Conservation (phyloP, 2,888 invertebrate species). For the Syritta pipiens region DNA sequence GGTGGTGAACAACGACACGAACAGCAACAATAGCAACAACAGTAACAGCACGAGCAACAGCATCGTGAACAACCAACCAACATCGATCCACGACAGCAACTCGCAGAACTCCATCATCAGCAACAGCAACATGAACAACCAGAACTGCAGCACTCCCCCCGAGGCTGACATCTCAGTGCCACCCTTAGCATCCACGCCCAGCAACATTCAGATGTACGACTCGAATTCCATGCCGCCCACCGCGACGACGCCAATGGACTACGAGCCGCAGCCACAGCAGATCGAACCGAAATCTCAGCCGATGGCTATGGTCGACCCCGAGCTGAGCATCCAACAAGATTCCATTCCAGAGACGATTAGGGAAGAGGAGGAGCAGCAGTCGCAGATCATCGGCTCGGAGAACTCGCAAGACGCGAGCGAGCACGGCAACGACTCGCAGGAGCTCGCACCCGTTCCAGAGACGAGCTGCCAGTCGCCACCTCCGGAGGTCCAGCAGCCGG, state of each 20-base stretch:
- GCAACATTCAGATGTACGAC: slow-evolving; percentile 72
- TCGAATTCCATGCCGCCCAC: slow-evolving; percentile 75
- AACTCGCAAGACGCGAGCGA: slow-evolving; percentile 61
- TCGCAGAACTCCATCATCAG: slow-evolving; percentile 78
- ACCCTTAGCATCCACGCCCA: slow-evolving; percentile 46
- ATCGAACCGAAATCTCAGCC: slow-evolving; percentile 36
- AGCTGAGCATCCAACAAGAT: slow-evolving; percentile 43
- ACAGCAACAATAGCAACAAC: slow-evolving; percentile 77
- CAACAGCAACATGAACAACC: slow-evolving; percentile 65
- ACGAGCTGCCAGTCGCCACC: slow-evolving; percentile 25
- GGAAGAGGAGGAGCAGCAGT: slow-evolving; percentile 54
- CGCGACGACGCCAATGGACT: slow-evolving; percentile 68
- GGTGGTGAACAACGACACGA: slow-evolving; percentile 73
- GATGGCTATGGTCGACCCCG: slow-evolving; percentile 18
- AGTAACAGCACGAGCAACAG: slow-evolving; percentile 78
- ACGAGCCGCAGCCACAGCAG: slow-evolving; percentile 58
- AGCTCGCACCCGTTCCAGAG: slow-evolving; percentile 36
- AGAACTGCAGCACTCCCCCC: slow-evolving; percentile 59
- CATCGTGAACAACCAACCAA: slow-evolving; percentile 79
- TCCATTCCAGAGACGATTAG: slow-evolving; percentile 56
- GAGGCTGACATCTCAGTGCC: slow-evolving; percentile 40
- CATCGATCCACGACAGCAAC: slow-evolving; percentile 79
- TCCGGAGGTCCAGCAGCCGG: slow-evolving; percentile 17
- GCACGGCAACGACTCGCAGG: slow-evolving; percentile 55
- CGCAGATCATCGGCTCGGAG: slow-evolving; percentile 48